These are phyloP conservation scores for Temnothorax longispinosus DNA, from an alignment of 1,140 invertebrate genomes.

Conservation along the genomic window DNA sequence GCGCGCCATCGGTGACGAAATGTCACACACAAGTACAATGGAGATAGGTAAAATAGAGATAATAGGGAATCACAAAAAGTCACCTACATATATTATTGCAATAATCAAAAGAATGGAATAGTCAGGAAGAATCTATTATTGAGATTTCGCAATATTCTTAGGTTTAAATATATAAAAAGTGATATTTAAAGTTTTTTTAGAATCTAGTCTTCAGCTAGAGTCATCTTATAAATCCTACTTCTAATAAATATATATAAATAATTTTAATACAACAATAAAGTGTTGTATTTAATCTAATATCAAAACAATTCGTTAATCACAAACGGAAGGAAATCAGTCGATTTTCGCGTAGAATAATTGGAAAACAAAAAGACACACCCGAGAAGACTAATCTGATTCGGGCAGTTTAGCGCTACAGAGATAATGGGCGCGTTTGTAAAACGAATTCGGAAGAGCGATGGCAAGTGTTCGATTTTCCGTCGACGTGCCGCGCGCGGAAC, in stretches of 20 bases:
- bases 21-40: constrained; percentile 9
- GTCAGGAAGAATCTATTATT: background rate
- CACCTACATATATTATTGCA: background rate
- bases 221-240: background rate
- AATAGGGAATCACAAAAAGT: background rate
- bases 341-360: background rate
- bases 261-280: background rate
- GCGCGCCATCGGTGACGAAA: constrained; percentile 49
- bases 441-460: constrained; percentile 37
- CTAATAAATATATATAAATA: background rate
- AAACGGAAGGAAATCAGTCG: background rate
- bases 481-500: constrained; percentile 39
- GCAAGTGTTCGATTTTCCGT: constrained; percentile 57
- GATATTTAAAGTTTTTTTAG: background rate
- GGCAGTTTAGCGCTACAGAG: background rate
- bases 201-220: background rate
- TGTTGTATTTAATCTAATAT: background rate
- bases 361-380: background rate
- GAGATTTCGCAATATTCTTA: background rate
- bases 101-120: background rate
- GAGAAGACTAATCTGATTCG: background rate
- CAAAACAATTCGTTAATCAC: background rate
- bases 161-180: background rate
- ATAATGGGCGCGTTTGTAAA: background rate
- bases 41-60: background rate